A percentile compares a stretch with the other conserved stretches of the same genome.
Evolutionary conservation across 2,888 invertebrate species (phyloP).

Genomic region (Dermolepida albohirtum): DNA sequence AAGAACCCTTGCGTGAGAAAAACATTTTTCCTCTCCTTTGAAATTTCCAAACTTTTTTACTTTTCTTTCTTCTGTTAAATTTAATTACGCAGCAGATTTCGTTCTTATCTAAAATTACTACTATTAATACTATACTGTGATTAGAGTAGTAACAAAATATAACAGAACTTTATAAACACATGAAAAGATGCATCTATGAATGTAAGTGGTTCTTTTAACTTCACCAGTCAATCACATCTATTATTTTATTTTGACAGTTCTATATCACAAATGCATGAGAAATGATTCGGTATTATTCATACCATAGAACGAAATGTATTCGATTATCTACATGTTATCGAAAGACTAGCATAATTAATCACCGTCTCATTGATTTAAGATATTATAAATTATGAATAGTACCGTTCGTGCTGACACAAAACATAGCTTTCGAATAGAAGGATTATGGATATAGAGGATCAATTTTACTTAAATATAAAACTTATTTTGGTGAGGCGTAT

Average conservation of each 20-base stretch:
- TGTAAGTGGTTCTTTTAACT: no score
- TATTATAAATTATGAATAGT: not conserved
- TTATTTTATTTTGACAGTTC: slow-evolving; percentile 32
- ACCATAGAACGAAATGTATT: slow-evolving; percentile 16
- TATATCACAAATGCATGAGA: slow-evolving; percentile 33
- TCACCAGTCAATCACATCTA: slow-evolving; percentile 18
- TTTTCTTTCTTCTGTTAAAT: slow-evolving; percentile 16
- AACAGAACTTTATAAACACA: not conserved
- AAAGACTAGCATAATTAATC: slow-evolving; percentile 23
- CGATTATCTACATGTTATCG: slow-evolving; percentile 24
- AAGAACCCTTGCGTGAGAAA: slow-evolving; percentile 34
- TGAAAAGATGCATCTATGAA: not conserved
- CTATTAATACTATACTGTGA: slow-evolving; percentile 26
- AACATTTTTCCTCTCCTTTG: slow-evolving; percentile 26
- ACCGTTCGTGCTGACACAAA: slow-evolving; percentile 1
- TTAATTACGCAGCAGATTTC: slow-evolving; percentile 33
- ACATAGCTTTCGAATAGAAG: no score
- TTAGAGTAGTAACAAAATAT: slow-evolving; percentile 9
- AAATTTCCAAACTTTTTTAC: slow-evolving; percentile 27
- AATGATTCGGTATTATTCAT: slow-evolving; percentile 29
- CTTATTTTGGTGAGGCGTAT: no score
- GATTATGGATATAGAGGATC: no score
- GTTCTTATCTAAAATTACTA: slow-evolving; percentile 29
- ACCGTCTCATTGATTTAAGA: slow-evolving; percentile 5
- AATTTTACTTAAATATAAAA: no score